Evolutionary conservation across 2,888 invertebrate species (phyloP).

Genomic region (Leptothorax acervorum): DNA sequence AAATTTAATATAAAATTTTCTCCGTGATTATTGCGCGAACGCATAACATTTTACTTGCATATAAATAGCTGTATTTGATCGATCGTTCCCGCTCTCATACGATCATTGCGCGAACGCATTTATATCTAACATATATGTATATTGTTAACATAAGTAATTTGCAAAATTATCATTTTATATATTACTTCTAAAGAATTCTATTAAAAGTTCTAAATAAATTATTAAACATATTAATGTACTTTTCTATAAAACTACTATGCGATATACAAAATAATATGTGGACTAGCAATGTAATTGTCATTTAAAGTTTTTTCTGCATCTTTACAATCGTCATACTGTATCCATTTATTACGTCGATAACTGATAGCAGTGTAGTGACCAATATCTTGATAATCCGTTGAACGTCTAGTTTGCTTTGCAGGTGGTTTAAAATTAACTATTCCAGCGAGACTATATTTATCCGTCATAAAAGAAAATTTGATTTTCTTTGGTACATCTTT

Average conservation of each 20-base stretch:
- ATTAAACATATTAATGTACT: background rate
- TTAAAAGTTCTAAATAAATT: background rate
- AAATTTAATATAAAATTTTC: too few species aligned
- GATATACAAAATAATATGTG: background rate
- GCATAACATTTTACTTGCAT: too few species aligned
- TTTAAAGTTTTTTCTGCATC: background rate
- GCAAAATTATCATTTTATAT: too few species aligned
- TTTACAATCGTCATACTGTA: background rate
- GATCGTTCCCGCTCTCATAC: too few species aligned
- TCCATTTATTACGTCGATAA: background rate
- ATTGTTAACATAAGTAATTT: background rate
- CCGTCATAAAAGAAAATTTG: background rate
- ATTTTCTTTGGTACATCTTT: background rate
- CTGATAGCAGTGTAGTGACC: background rate
- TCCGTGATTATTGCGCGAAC: too few species aligned
- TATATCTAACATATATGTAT: too few species aligned
- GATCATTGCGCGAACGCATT: too few species aligned
- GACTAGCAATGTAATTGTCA: background rate
- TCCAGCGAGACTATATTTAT: background rate
- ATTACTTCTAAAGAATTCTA: too few species aligned
- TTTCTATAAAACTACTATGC: background rate
- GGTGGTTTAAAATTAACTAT: background rate
- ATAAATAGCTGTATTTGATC: too few species aligned
- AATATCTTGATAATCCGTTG: background rate
- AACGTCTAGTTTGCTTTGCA: background rate